Base-by-base conservation (phyloP, 1,140 invertebrate species). In the Melitaea cinxia region DNA sequence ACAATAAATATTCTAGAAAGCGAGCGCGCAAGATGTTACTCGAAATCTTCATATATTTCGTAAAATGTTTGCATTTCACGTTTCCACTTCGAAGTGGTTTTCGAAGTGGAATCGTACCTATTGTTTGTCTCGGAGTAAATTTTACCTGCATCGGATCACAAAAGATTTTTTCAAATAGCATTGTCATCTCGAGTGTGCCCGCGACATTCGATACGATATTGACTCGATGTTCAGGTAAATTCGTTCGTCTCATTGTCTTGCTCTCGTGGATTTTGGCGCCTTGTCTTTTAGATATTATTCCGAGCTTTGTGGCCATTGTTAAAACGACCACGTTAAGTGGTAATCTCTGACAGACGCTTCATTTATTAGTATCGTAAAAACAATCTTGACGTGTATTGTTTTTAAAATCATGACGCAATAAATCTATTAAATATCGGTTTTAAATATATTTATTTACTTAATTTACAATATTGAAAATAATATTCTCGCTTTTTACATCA, bases 101-200 rank as follows among this genome's bases (percentile, higher is more conserved):
- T 10, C n/a, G n/a, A n/a, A n/a, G n/a, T n/a, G n/a, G 3, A 30
- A 47, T 56, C 35, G 12, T 6, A 15, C 14, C 33, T 24, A 57
- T 52, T 28, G 23, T 28, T 42, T 42, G 6, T 2, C 10, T 28
- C 10, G n/a, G n/a, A 39, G 12, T 35, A 47, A 42, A 62, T 28
- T 62, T 61, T 70, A 70, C 62, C 72, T 70, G 72, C 47, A 6
- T 42, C 39, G 26, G 24, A 37, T 37, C 19, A 70, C 68, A 70
- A 71, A 70, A 28, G 64, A 42, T 70, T 70, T 70, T 73, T 73
- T 73, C 21, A 52, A 63, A 39, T 26, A 50, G 49, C 53, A 68
- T 68, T 57, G 62, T 62, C 39, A 62, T 49, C 56, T 69, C 49
- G 65, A 70, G 57, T 65, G 47, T 33, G 50, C 63, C 58, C 45